Evolutionary conservation across 2,113 vertebrate genomes (phyloP), one percentile per base, ranked within the genome.

Genomic region (Chascanopsetta lugubris): DNA sequence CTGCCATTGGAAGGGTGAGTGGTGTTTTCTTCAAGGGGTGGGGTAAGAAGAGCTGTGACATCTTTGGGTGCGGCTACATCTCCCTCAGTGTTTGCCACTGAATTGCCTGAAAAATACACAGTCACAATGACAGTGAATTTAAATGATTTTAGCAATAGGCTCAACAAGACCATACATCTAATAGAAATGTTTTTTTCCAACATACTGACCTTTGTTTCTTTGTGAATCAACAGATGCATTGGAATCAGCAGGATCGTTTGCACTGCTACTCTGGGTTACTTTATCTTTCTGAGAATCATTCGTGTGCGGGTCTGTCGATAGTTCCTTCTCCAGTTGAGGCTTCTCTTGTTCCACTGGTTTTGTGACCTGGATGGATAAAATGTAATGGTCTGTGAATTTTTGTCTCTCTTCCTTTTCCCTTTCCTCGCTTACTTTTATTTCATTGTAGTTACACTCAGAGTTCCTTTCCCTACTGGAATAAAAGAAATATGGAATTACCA

Each of bases 1-100:
- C 80, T 98, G 94, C 4, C 93, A 91, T 89, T 98, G 95, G 82
- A 96, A 93, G 71, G 83, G 78, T 90, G 84, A 77, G 62, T 61
- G 47, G 73, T 72, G 77, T 78, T 86, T 61, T 91, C 89, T 72
- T 90, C 90, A 27, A 87, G 15, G 53, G 88, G 88, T 80, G 88
- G 87, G 75, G 88, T 91, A 72, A 90, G 88, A 53, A 91, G 85
- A 75, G 88, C 85, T 66, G 87, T 87, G 74, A 90, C 87, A 84
- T 90, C 88, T 90, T 91, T 90, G 84, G 90, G 86, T 84, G 88
- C 61, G 69, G 82, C 75, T 79, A 81, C 56, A 55, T 89, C 80
- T 81, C 62, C 79, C 45, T 84, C 85, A 55, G 65, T 61, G 56
- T 80, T 85, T 50, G 85, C 81, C 38, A 54, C 51, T 77, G 68